Evolutionary conservation across 2,888 invertebrate species (phyloP).

Genomic region (Ectropis crepuscularia): DNA sequence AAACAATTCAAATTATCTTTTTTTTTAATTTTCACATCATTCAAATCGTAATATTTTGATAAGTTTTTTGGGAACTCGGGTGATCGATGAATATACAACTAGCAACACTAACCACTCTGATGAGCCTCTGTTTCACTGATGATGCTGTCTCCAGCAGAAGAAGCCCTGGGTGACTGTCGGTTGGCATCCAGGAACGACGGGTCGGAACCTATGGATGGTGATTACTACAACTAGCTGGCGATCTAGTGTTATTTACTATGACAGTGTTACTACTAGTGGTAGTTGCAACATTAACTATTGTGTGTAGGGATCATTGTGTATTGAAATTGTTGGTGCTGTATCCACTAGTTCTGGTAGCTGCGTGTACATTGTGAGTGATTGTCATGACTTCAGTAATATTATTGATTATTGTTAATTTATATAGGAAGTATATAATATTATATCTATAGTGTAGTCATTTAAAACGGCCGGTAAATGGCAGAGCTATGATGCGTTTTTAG

Average conservation of each 20-base stretch:
- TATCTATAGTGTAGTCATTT: too few species aligned
- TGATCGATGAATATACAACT: conserved; percentile 5
- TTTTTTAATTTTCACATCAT: background rate
- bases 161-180: conserved; percentile 77
- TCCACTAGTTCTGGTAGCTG: too few species aligned
- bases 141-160: conserved; percentile 78
- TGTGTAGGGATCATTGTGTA: background rate
- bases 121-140: conserved; percentile 81
- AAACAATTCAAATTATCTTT: too few species aligned
- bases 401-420: too few species aligned
- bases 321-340: background rate
- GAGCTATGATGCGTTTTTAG: too few species aligned
- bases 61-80: conserved; percentile 9
- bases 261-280: background rate
- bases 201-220: conserved; percentile 72
- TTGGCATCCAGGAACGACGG: conserved; percentile 78
- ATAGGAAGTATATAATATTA: too few species aligned
- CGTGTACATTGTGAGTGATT: too few species aligned
- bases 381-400: too few species aligned
- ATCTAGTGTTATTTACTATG: conserved; percentile 3
- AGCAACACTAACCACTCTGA: conserved; percentile 76
- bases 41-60: background rate
- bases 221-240: conserved; percentile 40
- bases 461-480: too few species aligned
- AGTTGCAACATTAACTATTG: background rate